Percentiles rank a stretch among this genome's conserved stretches.
Evolutionary conservation across 1,140 invertebrate species (phyloP).

Genomic region (Lithobius niger): DNA sequence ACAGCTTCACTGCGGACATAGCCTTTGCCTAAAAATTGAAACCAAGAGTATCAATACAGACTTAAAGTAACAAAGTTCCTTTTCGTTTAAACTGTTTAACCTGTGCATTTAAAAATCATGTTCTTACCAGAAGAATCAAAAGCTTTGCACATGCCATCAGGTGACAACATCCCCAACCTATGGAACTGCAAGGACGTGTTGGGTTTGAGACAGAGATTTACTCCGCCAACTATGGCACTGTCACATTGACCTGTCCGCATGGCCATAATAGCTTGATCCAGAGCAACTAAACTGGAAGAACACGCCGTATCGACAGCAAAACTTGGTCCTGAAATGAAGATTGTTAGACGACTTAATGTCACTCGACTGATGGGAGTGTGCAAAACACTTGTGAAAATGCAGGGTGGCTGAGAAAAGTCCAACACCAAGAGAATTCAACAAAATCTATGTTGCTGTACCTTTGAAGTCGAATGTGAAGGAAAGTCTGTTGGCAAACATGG

Average conservation of each 20-base stretch:
- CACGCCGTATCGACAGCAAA: slow-evolving; percentile 36
- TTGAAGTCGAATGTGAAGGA: slow-evolving; percentile 49
- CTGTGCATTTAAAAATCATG: slow-evolving; percentile 9
- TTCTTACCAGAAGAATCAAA: slow-evolving; percentile 67
- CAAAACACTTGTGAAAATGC: no score
- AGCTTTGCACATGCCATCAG: slow-evolving; percentile 79
- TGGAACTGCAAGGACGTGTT: slow-evolving; percentile 84
- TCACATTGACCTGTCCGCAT: slow-evolving; percentile 79
- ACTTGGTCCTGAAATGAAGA: slow-evolving; percentile 22
- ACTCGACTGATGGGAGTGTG: no score
- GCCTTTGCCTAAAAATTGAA: slow-evolving; percentile 31
- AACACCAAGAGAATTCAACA: no score
- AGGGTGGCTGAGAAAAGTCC: no score
- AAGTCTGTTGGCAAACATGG: slow-evolving; percentile 52
- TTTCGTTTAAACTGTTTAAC: background rate
- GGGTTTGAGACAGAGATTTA: slow-evolving; percentile 73
- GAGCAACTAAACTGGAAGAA: slow-evolving; percentile 19
- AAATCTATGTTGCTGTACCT: no score
- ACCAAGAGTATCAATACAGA: slow-evolving; percentile 1
- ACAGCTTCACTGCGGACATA: slow-evolving; percentile 42
- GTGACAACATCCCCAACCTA: slow-evolving; percentile 74
- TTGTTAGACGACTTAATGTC: no score
- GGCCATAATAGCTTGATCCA: slow-evolving; percentile 56
- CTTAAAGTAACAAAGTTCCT: background rate
- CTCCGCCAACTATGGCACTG: slow-evolving; percentile 78